Conservation (phyloP, 2,113 vertebrate species). For the Sebastes fasciatus region DNA sequence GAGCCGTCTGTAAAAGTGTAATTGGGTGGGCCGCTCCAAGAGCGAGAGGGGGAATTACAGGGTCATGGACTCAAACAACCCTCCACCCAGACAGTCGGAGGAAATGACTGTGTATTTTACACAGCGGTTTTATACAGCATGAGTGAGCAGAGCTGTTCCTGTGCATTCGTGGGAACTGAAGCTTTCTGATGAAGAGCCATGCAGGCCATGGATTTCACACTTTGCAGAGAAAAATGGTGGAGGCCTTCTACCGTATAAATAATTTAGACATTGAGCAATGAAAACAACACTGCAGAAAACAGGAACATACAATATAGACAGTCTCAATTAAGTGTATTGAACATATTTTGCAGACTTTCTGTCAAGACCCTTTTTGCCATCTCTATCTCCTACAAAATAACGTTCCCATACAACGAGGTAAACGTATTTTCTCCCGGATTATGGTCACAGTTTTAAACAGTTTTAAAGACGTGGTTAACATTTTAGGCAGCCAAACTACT, state of each 20-base stretch:
- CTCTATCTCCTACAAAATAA: too few species aligned
- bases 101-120: constrained; percentile 67
- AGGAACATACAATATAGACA: neutral
- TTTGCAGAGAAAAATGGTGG: neutral
- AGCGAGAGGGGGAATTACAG: constrained; percentile 58
- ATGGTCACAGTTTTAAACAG: too few species aligned
- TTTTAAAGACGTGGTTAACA: too few species aligned
- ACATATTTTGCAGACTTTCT: neutral
- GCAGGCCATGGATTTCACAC: constrained; percentile 26
- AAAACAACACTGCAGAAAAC: constrained; percentile 14
- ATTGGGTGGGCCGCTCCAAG: constrained; percentile 55
- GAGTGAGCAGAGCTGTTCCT: constrained; percentile 50
- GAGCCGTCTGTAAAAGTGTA: constrained; percentile 61
- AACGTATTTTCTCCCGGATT: too few species aligned
- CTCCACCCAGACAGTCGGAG: constrained; percentile 42
- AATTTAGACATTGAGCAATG: neutral
- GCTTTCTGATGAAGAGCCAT: constrained; percentile 25
- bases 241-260: neutral
- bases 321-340: neutral
- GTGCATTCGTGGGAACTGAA: constrained; percentile 45
- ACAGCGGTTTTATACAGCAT: constrained; percentile 51
- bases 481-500: too few species aligned
- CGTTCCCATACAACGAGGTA: too few species aligned
- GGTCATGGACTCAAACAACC: constrained; percentile 66
- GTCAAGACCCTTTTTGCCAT: neutral